These are phyloP conservation scores for Globodera ellingtonae DNA, from an alignment of 1,140 invertebrate species.

Conservation along the genomic window DNA sequence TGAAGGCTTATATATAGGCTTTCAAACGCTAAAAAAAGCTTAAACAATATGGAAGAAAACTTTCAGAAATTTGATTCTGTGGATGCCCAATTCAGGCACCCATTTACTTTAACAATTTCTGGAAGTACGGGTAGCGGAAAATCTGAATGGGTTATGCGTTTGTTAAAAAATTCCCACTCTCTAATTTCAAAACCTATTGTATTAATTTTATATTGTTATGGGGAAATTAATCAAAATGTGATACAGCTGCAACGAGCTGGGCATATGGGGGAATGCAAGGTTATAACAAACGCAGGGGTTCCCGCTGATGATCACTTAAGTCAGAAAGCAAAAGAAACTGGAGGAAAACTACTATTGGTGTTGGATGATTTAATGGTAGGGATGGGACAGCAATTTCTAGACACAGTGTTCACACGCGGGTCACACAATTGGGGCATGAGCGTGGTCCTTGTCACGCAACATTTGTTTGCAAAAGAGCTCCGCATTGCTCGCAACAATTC, in stretches of 20 bases:
- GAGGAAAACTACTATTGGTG: slow-evolving; percentile 22
- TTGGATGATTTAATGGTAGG: slow-evolving; percentile 34
- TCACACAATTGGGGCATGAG: slow-evolving; percentile 42
- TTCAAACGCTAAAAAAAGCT: background rate
- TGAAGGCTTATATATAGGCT: background rate
- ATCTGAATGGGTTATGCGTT: slow-evolving; percentile 32
- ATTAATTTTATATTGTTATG: slow-evolving; percentile 34
- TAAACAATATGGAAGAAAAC: background rate
- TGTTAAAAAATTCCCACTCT: slow-evolving; percentile 1
- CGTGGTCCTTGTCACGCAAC: slow-evolving; percentile 35
- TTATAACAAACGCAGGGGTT: slow-evolving; percentile 19
- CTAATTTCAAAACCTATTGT: slow-evolving; percentile 6
- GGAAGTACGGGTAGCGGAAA: slow-evolving; percentile 35
- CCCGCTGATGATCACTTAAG: slow-evolving; percentile 15
- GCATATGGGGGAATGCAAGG: background rate
- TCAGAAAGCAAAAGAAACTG: background rate
- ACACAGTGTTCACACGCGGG: slow-evolving; percentile 38
- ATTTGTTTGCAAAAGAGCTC: slow-evolving; percentile 45
- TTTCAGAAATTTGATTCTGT: background rate
- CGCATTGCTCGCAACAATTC: slow-evolving; percentile 39
- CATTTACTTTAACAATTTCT: slow-evolving; percentile 38
- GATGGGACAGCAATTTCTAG: slow-evolving; percentile 27
- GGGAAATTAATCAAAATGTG: slow-evolving; percentile 32
- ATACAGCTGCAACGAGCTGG: slow-evolving; percentile 18
- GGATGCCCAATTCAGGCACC: slow-evolving; percentile 22